phyloP scores from a whole-genome alignment of 2,888 invertebrate genomes.

The Drosophila nr. medialis region DNA sequence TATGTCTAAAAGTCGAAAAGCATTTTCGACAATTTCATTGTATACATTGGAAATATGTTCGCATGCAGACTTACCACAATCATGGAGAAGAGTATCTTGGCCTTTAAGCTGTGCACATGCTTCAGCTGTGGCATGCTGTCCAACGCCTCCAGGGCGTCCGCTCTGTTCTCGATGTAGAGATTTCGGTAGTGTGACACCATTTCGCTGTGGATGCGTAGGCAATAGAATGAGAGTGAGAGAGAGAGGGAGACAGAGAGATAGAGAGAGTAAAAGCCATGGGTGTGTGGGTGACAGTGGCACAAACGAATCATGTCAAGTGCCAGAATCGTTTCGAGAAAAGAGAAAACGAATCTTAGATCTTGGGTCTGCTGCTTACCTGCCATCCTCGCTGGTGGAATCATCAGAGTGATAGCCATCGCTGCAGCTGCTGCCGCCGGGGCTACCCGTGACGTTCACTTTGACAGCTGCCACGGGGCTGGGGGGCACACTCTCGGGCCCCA shows the following conservation, averaged over 20 bases:
- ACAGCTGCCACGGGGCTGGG: conserved; percentile 82
- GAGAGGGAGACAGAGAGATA: conserved; percentile 32
- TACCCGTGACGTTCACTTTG: conserved; percentile 72
- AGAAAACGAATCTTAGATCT: conserved; percentile 17
- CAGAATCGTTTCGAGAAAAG: conserved; percentile 26
- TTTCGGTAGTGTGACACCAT: conserved; percentile 92
- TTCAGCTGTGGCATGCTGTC: conserved; percentile 92
- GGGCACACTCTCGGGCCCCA: conserved; percentile 86
- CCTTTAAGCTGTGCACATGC: conserved; percentile 94
- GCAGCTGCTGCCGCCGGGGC: conserved; percentile 86
- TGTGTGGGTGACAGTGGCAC: conserved; percentile 45
- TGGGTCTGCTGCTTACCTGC: conserved; percentile 71
- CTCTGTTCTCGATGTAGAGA: conserved; percentile 93
- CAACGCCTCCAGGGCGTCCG: conserved; percentile 94
- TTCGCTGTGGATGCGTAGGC: conserved; percentile 84
- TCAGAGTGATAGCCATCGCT: conserved; percentile 95
- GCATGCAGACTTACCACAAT: conserved; percentile 91
- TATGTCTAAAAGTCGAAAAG: background rate
- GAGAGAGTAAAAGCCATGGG: conserved; percentile 15
- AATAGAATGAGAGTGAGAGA: conserved; percentile 17
- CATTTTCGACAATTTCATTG: background rate
- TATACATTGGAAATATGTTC: background rate
- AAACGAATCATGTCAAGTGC: conserved; percentile 54
- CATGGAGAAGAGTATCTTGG: conserved; percentile 97
- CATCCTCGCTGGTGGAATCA: conserved; percentile 86